These are phyloP conservation scores for Gasterosteus nipponicus DNA, from an alignment of 2,113 vertebrate genomes.

Conservation along the genomic window DNA sequence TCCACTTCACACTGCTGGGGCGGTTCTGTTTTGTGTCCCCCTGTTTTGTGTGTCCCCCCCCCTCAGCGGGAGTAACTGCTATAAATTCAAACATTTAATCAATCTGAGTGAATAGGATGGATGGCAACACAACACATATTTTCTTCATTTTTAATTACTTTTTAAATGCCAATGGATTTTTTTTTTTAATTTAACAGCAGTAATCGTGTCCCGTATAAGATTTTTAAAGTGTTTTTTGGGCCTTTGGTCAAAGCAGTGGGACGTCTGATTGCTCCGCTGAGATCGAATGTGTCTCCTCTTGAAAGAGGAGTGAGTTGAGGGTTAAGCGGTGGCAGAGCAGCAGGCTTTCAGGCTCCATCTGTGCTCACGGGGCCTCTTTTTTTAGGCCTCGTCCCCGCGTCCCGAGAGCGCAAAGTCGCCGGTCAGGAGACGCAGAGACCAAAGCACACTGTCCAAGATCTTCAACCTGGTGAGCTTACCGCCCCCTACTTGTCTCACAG, in stretches of 20 bases:
- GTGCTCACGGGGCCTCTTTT: slow-evolving; percentile 67
- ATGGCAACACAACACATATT: not conserved
- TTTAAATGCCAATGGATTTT: slow-evolving; percentile 12
- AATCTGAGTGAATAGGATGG: not conserved
- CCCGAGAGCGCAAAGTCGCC: slow-evolving; percentile 80
- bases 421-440: slow-evolving; percentile 79
- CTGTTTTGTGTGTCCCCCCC: not conserved
- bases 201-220: not conserved
- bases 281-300: not conserved
- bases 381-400: slow-evolving; percentile 75
- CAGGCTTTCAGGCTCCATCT: slow-evolving; percentile 16
- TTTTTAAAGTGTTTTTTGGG: not conserved
- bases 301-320: slow-evolving; percentile 18
- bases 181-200: slow-evolving; percentile 19
- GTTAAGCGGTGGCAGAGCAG: not conserved
- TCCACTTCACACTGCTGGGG: slow-evolving; percentile 23
- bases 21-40: not conserved
- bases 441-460: slow-evolving; percentile 82
- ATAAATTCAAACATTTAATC: too few relatives aligned
- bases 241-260: not conserved
- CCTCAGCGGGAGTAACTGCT: not conserved
- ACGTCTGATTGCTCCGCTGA: not conserved
- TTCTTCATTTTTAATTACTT: not conserved
- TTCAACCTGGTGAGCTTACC: slow-evolving; percentile 82
- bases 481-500: not conserved